Evolutionary conservation across 2,113 vertebrate species (phyloP).

Genomic region (Hepsetus odoe): DNA sequence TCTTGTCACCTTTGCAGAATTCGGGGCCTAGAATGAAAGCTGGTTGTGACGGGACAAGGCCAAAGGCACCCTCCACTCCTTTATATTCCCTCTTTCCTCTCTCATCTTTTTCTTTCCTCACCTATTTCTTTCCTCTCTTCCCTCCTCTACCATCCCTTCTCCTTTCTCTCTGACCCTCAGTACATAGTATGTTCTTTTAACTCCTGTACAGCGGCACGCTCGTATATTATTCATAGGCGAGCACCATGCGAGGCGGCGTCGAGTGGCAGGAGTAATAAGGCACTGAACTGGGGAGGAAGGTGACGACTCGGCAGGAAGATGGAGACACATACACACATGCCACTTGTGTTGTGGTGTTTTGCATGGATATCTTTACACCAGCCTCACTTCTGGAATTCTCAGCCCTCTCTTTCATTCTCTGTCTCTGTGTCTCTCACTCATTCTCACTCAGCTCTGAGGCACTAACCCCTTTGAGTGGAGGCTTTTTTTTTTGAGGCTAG

Average conservation of each 20-base stretch:
- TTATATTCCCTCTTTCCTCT: slow-evolving; percentile 61
- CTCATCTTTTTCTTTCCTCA: slow-evolving; percentile 46
- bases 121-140: slow-evolving; percentile 45
- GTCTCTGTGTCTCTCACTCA: slow-evolving; percentile 17
- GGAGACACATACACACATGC: slow-evolving; percentile 23
- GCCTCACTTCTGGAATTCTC: slow-evolving; percentile 25
- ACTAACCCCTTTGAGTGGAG: slow-evolving; percentile 35
- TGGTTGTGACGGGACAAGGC: slow-evolving; percentile 72
- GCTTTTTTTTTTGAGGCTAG: slow-evolving; percentile 28
- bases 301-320: slow-evolving; percentile 45
- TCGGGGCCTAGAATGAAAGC: slow-evolving; percentile 65
- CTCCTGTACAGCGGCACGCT: slow-evolving; percentile 75
- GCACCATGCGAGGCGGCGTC: slow-evolving; percentile 72
- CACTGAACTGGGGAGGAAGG: slow-evolving; percentile 63
- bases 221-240: slow-evolving; percentile 81
- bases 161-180: slow-evolving; percentile 64
- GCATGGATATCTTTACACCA: slow-evolving; percentile 47
- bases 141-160: slow-evolving; percentile 47
- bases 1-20: slow-evolving; percentile 80
- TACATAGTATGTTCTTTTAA: slow-evolving; percentile 76
- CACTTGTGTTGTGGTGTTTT: slow-evolving; percentile 26
- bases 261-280: slow-evolving; percentile 79
- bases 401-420: slow-evolving; percentile 1
- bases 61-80: slow-evolving; percentile 59
- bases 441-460: slow-evolving; percentile 18